phyloP scores from a whole-genome alignment of 2,888 invertebrate genomes.

The Microctonus aethiopoides region DNA sequence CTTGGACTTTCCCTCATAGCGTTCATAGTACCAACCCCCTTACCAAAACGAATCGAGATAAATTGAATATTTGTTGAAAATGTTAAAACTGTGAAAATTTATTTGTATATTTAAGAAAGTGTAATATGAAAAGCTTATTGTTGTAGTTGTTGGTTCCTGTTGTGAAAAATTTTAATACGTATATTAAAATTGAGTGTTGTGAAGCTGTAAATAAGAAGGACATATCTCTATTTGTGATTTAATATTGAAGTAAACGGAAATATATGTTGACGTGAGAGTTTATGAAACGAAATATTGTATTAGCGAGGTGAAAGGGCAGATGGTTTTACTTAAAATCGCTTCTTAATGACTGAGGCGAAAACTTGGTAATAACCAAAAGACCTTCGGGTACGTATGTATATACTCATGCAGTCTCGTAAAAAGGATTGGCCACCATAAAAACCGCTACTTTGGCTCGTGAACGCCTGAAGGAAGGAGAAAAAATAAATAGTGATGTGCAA shows the following conservation, averaged over 20 bases:
- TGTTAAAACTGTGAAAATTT: too few species aligned
- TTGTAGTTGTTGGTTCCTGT: not conserved
- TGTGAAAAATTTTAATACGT: not conserved
- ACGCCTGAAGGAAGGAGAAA: constrained; percentile 33
- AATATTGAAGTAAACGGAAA: too few species aligned
- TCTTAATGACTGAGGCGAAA: not conserved
- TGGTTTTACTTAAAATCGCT: not conserved
- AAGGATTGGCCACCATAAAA: constrained; percentile 59
- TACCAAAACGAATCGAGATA: not conserved
- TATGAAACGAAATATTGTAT: not conserved
- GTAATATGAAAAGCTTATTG: not conserved
- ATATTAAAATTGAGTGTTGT: too few species aligned
- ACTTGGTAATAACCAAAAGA: constrained; percentile 1
- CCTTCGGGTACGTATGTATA: constrained; percentile 39
- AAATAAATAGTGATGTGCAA: constrained; percentile 28
- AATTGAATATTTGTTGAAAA: not conserved
- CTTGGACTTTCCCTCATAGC: not conserved
- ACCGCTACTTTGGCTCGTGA: constrained; percentile 56
- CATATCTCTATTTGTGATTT: too few species aligned
- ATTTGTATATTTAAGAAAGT: not conserved
- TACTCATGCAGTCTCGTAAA: constrained; percentile 45
- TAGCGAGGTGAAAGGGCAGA: not conserved
- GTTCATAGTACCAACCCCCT: not conserved
- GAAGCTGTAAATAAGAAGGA: too few species aligned
- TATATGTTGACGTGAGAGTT: not conserved